These are phyloP conservation scores for Osmerus mordax DNA, from an alignment of 2,113 vertebrate genomes.

Conservation along the genomic window DNA sequence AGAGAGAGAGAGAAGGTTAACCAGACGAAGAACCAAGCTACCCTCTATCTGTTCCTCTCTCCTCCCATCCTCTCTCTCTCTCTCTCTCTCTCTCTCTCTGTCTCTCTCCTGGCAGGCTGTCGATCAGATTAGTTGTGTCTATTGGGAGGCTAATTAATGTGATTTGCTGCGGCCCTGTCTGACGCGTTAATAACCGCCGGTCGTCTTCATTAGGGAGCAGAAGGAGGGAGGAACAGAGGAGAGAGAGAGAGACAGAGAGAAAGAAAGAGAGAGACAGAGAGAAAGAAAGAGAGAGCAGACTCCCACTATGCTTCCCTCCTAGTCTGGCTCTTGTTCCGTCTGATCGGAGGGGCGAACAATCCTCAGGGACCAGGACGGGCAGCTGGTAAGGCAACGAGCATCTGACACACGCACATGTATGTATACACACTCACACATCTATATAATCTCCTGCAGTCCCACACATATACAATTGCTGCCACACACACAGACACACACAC, in stretches of 20 bases:
- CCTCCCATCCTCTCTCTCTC: background rate
- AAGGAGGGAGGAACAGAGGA: constrained; percentile 35
- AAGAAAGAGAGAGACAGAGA: constrained; percentile 26
- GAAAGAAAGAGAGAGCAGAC: constrained; percentile 2
- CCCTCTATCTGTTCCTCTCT: background rate
- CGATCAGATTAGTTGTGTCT: constrained; percentile 40
- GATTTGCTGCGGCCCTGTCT: constrained; percentile 56
- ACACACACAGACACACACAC: background rate
- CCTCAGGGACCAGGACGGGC: constrained; percentile 30
- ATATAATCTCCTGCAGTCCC: constrained; percentile 25
- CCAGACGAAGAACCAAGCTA: constrained; percentile 4
- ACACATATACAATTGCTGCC: constrained; percentile 9
- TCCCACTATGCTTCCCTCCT: constrained; percentile 21
- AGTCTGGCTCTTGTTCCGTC: constrained; percentile 10
- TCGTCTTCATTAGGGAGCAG: constrained; percentile 58
- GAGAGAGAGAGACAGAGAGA: background rate
- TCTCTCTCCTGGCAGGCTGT: constrained; percentile 8
- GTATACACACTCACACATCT: constrained; percentile 8
- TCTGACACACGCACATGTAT: constrained; percentile 17
- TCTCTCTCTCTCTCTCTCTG: background rate
- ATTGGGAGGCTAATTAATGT: constrained; percentile 58
- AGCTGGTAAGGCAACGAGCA: constrained; percentile 35
- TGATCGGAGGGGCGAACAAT: constrained; percentile 29
- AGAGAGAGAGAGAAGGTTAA: constrained; percentile 12
- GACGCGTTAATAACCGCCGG: constrained; percentile 55